A percentile compares a stretch with the other conserved stretches of the same genome.
Conservation (phyloP, 2,888 invertebrate genomes). For the Masnerella sp. region DNA sequence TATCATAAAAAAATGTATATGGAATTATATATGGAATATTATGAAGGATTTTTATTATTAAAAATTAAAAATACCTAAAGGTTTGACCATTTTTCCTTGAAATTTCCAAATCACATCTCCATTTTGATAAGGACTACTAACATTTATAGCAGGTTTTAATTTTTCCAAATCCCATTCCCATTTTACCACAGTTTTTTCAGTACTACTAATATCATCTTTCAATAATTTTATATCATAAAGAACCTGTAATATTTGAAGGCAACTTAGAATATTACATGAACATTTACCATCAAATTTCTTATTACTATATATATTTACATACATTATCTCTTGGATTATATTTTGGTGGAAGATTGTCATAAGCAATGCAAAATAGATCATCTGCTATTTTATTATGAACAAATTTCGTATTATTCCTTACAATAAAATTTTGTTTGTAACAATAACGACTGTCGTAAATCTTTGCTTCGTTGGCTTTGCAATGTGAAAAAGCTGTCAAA, state of each 20-base stretch:
- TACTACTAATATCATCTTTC: slow-evolving; percentile 59
- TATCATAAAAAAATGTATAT: no score
- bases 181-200: slow-evolving; percentile 61
- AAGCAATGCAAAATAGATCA: slow-evolving; percentile 81
- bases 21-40: no score
- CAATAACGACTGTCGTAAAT: slow-evolving; percentile 78
- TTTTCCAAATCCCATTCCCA: slow-evolving; percentile 63
- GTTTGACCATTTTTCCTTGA: slow-evolving; percentile 61
- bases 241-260: slow-evolving; percentile 62
- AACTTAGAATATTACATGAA: no score
- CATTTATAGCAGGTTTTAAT: slow-evolving; percentile 60
- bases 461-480: slow-evolving; percentile 76
- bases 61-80: slow-evolving; percentile 65
- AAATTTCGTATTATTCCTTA: slow-evolving; percentile 79
- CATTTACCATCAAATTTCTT: no score
- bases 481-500: slow-evolving; percentile 81
- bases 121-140: slow-evolving; percentile 65
- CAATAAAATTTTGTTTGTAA: slow-evolving; percentile 79
- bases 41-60: background rate
- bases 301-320: slow-evolving; percentile 53
- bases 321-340: slow-evolving; percentile 67
- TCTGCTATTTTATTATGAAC: slow-evolving; percentile 75
- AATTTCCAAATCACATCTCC: slow-evolving; percentile 69
- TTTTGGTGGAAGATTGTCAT: slow-evolving; percentile 80
- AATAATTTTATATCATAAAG: slow-evolving; percentile 65